Conservation (phyloP, 1,140 invertebrate species). For the Drosophila bocqueti region DNA sequence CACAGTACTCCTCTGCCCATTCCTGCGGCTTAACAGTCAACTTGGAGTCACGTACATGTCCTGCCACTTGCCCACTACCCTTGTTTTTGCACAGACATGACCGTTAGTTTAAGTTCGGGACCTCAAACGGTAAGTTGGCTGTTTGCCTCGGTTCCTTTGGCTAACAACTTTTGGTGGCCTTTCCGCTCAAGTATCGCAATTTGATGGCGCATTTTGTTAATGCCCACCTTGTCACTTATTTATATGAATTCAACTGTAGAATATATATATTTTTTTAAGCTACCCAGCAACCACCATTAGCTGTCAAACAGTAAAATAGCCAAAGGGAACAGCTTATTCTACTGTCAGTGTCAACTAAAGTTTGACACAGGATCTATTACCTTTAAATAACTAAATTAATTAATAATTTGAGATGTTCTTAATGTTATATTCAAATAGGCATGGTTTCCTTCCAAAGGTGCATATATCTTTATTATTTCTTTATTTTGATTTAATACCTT, state of each 20-base stretch:
- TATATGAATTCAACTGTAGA: slow-evolving; percentile 40
- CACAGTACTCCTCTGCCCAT: slow-evolving; percentile 8
- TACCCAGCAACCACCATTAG: slow-evolving; percentile 4
- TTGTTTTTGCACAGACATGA: slow-evolving; percentile 24
- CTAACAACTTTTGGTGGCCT: slow-evolving; percentile 16
- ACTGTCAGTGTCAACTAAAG: not conserved
- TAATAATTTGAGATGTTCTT: not conserved
- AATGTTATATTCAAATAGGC: too few species aligned
- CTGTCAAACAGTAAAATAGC: slow-evolving; percentile 29
- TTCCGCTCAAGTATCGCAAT: slow-evolving; percentile 44
- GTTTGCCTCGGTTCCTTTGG: slow-evolving; percentile 7
- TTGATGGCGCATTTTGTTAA: slow-evolving; percentile 64
- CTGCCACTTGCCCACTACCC: slow-evolving; percentile 30
- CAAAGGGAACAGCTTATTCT: not conserved
- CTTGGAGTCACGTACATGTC: slow-evolving; percentile 68
- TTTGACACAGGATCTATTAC: not conserved
- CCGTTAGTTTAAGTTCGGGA: slow-evolving; percentile 12
- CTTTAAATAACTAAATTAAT: not conserved
- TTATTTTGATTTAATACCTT: not conserved
- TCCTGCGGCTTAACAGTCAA: slow-evolving; percentile 68
- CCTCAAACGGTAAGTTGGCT: slow-evolving; percentile 3
- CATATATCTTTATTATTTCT: too few species aligned
- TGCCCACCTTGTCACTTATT: slow-evolving; percentile 56
- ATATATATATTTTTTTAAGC: slow-evolving; percentile 18
- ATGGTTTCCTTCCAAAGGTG: too few species aligned